These are phyloP conservation scores for Palaemon carinicauda DNA, from an alignment of 1,140 invertebrate species.

Conservation along the genomic window DNA sequence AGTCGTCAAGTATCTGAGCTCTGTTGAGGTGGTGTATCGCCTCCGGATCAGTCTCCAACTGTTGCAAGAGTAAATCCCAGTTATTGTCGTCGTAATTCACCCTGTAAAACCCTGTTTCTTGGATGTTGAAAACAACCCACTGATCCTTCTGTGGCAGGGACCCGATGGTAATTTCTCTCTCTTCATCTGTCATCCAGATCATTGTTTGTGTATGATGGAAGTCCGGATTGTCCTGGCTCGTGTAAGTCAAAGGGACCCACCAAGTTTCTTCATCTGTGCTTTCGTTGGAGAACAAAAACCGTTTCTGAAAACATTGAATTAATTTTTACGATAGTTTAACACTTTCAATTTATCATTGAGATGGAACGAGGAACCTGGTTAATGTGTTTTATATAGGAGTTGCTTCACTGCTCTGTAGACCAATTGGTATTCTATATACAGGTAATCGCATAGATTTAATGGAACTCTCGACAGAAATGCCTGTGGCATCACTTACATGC, in stretches of 20 bases:
- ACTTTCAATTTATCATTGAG: no score
- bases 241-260: constrained; percentile 77
- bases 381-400: no score
- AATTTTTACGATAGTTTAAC: no score
- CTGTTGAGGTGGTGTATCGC: constrained; percentile 80
- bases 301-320: constrained; percentile 66
- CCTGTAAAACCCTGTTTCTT: constrained; percentile 65
- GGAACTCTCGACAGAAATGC: no score
- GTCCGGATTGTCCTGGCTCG: neutral
- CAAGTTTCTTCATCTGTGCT: constrained; percentile 66
- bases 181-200: constrained; percentile 13
- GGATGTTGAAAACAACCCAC: constrained; percentile 51
- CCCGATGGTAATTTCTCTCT: neutral
- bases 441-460: no score
- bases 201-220: neutral
- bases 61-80: constrained; percentile 67
- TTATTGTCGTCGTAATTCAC: constrained; percentile 69
- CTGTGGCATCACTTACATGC: no score
- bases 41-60: constrained; percentile 71
- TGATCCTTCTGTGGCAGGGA: neutral
- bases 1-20: constrained; percentile 85
- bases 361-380: no score
- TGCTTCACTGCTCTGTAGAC: no score
- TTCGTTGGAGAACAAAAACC: constrained; percentile 25
- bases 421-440: no score